These are phyloP conservation scores for Microctenopoma stevenorrisi DNA, from an alignment of 2,797 vertebrate genomes.

Conservation along the genomic window DNA sequence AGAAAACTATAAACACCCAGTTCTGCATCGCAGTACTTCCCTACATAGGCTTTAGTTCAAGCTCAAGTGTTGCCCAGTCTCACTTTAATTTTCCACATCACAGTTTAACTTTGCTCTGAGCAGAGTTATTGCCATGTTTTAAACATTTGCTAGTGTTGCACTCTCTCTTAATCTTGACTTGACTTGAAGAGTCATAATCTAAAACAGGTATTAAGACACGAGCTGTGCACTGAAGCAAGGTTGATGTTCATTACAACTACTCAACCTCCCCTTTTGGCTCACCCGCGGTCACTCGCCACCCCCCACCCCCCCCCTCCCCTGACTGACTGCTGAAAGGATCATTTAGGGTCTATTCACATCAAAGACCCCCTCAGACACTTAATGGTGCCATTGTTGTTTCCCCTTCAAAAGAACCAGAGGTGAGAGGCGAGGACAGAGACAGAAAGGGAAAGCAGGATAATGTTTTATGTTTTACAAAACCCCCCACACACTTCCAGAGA, in stretches of 20 bases:
- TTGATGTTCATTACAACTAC: background rate
- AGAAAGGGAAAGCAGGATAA: constrained; percentile 44
- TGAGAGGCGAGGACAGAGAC: constrained; percentile 35
- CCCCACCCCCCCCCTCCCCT: background rate
- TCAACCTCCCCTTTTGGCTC: constrained; percentile 7
- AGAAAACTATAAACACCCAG: constrained; percentile 27
- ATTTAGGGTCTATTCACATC: constrained; percentile 67
- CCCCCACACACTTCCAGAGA: constrained; percentile 4
- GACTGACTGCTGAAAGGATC: constrained; percentile 41
- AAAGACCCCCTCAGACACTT: constrained; percentile 64
- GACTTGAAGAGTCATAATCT: too few relatives aligned
- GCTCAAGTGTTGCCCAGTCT: background rate
- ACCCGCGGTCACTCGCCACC: background rate
- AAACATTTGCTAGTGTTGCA: background rate
- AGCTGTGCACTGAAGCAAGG: background rate
- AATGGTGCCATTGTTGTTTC: constrained; percentile 67
- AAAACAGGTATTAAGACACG: background rate
- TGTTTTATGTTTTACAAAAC: constrained; percentile 8
- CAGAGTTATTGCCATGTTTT: constrained; percentile 4
- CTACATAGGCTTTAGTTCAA: constrained; percentile 1
- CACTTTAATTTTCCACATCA: background rate
- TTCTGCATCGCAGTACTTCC: background rate
- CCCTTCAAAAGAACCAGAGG: constrained; percentile 60
- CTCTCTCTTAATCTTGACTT: too few relatives aligned
- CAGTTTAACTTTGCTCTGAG: background rate